Percentiles rank a stretch among this genome's conserved stretches.
phyloP scores from a whole-genome alignment of 2,888 invertebrate species.

The Scaptomyza polygonia region DNA sequence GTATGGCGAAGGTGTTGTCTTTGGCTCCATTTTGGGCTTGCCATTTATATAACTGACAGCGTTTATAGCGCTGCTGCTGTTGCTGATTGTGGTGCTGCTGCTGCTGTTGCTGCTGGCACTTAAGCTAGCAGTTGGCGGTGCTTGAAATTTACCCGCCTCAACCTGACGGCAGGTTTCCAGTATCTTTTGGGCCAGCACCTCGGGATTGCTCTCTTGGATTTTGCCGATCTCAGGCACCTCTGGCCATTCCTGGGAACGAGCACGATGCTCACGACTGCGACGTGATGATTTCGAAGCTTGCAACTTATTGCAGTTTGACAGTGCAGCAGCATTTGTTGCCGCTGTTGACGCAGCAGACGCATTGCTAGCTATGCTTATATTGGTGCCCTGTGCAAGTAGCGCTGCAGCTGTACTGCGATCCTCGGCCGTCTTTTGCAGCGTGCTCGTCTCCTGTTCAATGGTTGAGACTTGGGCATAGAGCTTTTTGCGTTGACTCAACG shows the following conservation, averaged over 20 bases:
- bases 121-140: slow-evolving; percentile 11
- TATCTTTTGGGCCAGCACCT: slow-evolving; percentile 94
- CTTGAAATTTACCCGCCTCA: slow-evolving; percentile 90
- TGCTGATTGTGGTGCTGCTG: not conserved
- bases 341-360: slow-evolving; percentile 31
- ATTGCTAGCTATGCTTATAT: slow-evolving; percentile 76
- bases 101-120: not conserved
- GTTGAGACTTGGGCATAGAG: slow-evolving; percentile 92
- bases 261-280: slow-evolving; percentile 89
- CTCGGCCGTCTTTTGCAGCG: slow-evolving; percentile 89
- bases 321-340: slow-evolving; percentile 23
- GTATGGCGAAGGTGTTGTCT: slow-evolving; percentile 44
- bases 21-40: slow-evolving; percentile 43
- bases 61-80: not conserved
- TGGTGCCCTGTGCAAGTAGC: slow-evolving; percentile 82
- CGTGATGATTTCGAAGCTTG: slow-evolving; percentile 85
- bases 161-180: slow-evolving; percentile 95
- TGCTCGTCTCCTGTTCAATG: slow-evolving; percentile 91
- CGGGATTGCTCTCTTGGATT: slow-evolving; percentile 96
- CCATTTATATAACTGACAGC: slow-evolving; percentile 35
- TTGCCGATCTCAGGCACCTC: slow-evolving; percentile 95
- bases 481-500: slow-evolving; percentile 92
- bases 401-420: slow-evolving; percentile 86
- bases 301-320: slow-evolving; percentile 43
- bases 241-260: slow-evolving; percentile 95